Percentiles rank a stretch among this genome's conserved stretches.
Conservation (phyloP, 2,888 invertebrate species). For the Geophilus truncorum region DNA sequence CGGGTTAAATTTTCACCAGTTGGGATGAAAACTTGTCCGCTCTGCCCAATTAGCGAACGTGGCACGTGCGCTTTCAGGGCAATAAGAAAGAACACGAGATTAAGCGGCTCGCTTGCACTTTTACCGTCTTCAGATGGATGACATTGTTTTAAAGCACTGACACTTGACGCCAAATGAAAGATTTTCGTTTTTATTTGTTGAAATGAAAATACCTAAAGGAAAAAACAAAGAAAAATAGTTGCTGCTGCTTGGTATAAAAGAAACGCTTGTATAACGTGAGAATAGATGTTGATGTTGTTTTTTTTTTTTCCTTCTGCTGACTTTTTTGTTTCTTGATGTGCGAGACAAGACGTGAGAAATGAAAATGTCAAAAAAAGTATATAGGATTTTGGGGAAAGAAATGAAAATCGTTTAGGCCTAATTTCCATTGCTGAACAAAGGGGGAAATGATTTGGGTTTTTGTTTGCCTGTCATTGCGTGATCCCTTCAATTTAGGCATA, state of each 20-base stretch:
- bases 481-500: background rate
- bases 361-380: background rate
- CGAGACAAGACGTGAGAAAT: background rate
- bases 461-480: background rate
- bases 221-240: background rate
- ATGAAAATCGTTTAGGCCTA: background rate
- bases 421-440: background rate
- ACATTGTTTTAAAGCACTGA: background rate
- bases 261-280: background rate
- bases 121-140: background rate
- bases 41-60: constrained; percentile 13
- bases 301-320: background rate
- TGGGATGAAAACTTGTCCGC: constrained; percentile 23
- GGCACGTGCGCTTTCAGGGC: constrained; percentile 19
- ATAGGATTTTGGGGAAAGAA: background rate
- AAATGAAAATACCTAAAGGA: too few relatives aligned
- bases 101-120: background rate
- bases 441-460: background rate
- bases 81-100: constrained; percentile 15
- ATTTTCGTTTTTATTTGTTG: background rate
- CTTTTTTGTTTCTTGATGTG: background rate
- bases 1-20: background rate
- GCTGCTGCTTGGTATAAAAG: background rate
- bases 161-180: background rate
- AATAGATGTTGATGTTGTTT: background rate